Base-by-base conservation (phyloP, 2,797 vertebrate genomes). In the Ficedula albicollis region DNA sequence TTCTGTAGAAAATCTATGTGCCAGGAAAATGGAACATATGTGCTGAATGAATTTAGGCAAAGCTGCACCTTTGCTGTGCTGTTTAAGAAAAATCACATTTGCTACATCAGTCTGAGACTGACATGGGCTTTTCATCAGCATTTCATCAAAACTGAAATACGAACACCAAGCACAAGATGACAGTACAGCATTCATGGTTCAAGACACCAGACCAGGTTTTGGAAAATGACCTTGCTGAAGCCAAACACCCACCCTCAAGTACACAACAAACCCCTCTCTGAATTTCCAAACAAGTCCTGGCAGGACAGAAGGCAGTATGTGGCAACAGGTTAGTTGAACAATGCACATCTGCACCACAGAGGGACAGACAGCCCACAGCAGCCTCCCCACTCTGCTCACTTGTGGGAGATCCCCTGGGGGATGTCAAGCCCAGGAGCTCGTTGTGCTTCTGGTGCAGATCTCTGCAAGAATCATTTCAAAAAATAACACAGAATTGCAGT, bases 11-110 rank as follows among this genome's bases (percentile, higher is more conserved):
- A 81, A 86, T 64, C 54, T 80, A 22, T 72, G 49, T 69, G 74
- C 73, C 56, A 89, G 56, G 56, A 77, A 89, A 93, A 67, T 11
- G 58, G 51, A 95, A 77, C 41, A 43, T 77, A 91, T 13, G 68
- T 36, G 66, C 81, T 89, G 64, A 92, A 89, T 29, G 59, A 69
- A 92, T 92, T 87, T 26, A 74, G 52, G 75, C 75, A 94, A 79
- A 80, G 41, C 27, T n/a, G 38, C 25, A 91, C 60, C 75, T 95
- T 74, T 70, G 34, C 82, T 77, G 30, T 30, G 30, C 49, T 83
- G 60, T 56, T 77, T 68, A 52, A 20, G 79, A 91, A 87, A 84
- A 82, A 93, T 44, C 52, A 38, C 52, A 52, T 93, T 60, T 60
- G 39, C 62, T 39, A 10, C 22, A 52, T 25, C 7, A 8, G 68